Conservation (phyloP, 2,888 invertebrate species). For the Monoplex corrugatus region DNA sequence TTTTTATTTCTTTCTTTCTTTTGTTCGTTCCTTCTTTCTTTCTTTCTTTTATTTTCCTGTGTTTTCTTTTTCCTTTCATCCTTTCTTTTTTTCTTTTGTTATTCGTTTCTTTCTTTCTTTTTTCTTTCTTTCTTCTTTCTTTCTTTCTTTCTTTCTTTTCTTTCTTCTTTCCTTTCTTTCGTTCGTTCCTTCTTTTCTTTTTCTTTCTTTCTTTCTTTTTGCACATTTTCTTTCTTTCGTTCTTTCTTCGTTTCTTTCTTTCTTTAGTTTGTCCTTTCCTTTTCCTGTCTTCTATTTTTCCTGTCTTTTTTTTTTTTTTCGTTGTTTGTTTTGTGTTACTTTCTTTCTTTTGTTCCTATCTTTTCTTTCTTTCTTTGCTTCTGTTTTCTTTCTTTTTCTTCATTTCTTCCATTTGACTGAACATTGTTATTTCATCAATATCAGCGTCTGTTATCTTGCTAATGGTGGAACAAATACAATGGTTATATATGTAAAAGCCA, state of each 20-base stretch:
- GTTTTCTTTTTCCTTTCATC: neutral
- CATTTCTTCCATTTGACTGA: too few species aligned
- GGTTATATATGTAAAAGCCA: too few species aligned
- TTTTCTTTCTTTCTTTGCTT: neutral
- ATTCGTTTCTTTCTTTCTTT: neutral
- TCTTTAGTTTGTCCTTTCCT: too few species aligned
- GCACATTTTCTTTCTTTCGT: neutral
- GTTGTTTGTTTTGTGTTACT: too few species aligned
- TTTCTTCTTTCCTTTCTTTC: neutral
- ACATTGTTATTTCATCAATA: too few species aligned
- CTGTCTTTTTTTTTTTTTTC: too few species aligned
- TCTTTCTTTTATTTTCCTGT: neutral
- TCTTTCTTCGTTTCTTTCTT: too few species aligned
- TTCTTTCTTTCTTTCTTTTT: neutral
- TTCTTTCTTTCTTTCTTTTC: neutral
- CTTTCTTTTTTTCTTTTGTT: neutral
- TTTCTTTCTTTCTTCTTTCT: too few species aligned
- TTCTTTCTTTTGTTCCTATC: too few species aligned
- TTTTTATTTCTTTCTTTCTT: neutral
- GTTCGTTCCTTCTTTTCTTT: neutral
- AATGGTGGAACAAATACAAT: too few species aligned
- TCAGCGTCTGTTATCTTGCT: too few species aligned
- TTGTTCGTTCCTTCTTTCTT: neutral
- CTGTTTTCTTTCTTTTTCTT: neutral
- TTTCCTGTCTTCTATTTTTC: too few species aligned